Conservation (phyloP, 2,888 invertebrate genomes). For the Eudasyphora cyanicolor region DNA sequence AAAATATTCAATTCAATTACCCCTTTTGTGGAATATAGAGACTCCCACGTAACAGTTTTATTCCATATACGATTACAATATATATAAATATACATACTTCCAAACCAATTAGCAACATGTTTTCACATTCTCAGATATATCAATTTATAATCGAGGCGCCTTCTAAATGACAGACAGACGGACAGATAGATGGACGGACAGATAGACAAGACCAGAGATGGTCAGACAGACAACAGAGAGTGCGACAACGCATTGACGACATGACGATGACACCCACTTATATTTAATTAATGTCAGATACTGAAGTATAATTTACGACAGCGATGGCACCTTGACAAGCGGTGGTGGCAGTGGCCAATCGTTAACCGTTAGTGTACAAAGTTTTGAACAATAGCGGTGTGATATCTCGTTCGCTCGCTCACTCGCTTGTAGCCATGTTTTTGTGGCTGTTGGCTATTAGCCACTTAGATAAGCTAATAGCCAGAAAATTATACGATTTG, state of each 20-base stretch:
- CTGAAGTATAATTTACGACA: slow-evolving; percentile 11
- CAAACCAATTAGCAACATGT: background rate
- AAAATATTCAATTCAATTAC: too few relatives aligned
- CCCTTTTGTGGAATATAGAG: too few relatives aligned
- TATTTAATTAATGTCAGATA: slow-evolving; percentile 13
- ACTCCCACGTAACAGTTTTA: too few relatives aligned
- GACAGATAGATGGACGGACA: background rate
- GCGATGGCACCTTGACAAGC: slow-evolving; percentile 37
- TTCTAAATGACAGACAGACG: background rate
- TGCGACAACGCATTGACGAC: background rate
- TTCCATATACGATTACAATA: too few relatives aligned
- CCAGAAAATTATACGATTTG: slow-evolving; percentile 42
- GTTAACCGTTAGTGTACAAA: too few relatives aligned
- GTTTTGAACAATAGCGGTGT: background rate
- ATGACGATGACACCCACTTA: background rate
- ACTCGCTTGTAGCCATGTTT: background rate
- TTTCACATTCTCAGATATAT: background rate
- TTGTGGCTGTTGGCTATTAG: background rate
- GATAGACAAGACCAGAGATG: too few relatives aligned
- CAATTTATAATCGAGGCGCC: slow-evolving; percentile 8
- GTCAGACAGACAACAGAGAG: background rate
- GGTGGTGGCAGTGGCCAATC: too few relatives aligned
- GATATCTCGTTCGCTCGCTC: background rate
- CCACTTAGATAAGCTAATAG: slow-evolving; percentile 40
- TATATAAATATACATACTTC: background rate